A percentile compares a stretch with the other conserved stretches of the same genome.
phyloP scores from a whole-genome alignment of 2,113 vertebrate genomes.

The Psittacula cyanocephala region DNA sequence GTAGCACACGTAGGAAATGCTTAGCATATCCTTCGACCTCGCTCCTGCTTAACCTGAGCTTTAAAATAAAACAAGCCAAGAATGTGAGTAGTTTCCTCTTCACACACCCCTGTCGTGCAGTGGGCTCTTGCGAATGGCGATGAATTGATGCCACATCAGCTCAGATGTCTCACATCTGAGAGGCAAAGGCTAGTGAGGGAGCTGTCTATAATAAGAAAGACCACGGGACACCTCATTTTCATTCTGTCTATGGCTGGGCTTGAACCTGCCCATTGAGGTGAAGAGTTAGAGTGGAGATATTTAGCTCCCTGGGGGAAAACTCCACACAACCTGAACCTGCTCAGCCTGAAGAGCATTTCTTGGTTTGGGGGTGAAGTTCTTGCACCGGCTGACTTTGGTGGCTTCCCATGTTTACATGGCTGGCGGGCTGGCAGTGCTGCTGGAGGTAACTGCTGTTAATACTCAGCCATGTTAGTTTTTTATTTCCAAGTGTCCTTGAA shows the following conservation, averaged over 20 bases:
- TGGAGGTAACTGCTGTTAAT: neutral
- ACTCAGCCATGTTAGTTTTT: neutral
- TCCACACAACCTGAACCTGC: neutral
- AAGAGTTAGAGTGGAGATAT: neutral
- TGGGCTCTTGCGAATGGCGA: neutral
- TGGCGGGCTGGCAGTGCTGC: neutral
- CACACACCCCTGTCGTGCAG: neutral
- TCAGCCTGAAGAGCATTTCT: neutral
- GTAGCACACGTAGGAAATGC: neutral
- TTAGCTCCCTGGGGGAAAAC: neutral
- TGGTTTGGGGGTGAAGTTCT: neutral
- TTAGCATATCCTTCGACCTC: neutral
- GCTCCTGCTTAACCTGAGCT: neutral
- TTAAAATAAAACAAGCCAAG: neutral
- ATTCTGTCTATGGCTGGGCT: neutral
- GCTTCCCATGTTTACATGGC: rapidly evolving
- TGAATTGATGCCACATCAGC: neutral
- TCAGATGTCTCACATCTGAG: neutral
- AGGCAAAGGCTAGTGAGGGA: neutral
- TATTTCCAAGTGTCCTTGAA: neutral
- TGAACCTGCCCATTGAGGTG: rapidly evolving
- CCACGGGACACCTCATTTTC: neutral
- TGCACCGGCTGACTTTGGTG: neutral
- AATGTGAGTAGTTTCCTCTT: neutral
- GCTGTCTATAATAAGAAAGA: neutral